Percentiles rank a stretch among this genome's conserved stretches.
Conservation (phyloP, 2,113 vertebrate genomes). For the Herpailurus yagouaroundi region DNA sequence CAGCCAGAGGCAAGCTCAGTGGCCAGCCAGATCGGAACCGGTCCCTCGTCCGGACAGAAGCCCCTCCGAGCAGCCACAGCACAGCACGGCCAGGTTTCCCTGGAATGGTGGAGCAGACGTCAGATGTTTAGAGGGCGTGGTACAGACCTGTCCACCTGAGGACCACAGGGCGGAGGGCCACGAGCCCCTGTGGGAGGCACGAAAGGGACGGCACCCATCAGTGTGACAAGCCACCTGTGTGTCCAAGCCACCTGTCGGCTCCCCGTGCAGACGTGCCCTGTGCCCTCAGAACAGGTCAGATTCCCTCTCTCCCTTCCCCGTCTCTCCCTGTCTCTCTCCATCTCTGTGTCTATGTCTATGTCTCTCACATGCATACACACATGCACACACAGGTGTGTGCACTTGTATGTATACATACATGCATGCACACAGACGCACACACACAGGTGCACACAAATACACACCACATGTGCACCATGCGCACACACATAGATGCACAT, state of each 20-base stretch:
- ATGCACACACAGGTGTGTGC: too few relatives aligned
- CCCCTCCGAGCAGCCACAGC: neutral
- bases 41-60: neutral
- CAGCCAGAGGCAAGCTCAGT: accelerated
- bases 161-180: too few relatives aligned
- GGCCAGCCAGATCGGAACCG: accelerated
- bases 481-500: neutral
- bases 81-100: neutral
- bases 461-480: neutral
- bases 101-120: neutral
- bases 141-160: neutral
- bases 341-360: neutral
- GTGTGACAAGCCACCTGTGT: accelerated
- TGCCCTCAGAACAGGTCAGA: neutral
- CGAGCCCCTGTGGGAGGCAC: accelerated
- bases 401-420: too few relatives aligned
- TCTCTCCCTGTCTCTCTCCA: too few relatives aligned
- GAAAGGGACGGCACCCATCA: accelerated
- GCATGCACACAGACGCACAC: neutral
- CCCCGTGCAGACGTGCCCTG: accelerated
- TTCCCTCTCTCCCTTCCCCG: neutral
- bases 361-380: neutral
- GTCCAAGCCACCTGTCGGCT: neutral
- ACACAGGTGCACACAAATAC: accelerated
- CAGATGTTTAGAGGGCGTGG: neutral